These are phyloP conservation scores for Terrapene triunguis DNA, from an alignment of 2,113 vertebrate genomes.

Conservation along the genomic window DNA sequence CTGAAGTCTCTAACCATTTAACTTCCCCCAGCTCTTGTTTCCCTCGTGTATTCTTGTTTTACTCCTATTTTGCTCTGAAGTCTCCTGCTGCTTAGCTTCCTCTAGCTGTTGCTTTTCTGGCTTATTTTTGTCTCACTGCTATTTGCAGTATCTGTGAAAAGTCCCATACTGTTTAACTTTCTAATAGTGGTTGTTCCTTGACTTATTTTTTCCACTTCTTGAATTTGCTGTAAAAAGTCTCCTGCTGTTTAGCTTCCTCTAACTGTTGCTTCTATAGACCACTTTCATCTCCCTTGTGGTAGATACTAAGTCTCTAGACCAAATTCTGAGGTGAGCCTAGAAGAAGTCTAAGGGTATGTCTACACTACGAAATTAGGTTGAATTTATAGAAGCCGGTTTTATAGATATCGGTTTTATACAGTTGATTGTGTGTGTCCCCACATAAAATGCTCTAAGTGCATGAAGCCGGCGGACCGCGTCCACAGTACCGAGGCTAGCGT, in stretches of 20 bases:
- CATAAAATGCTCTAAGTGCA: too few relatives aligned
- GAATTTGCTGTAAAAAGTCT: slow-evolving; percentile 43
- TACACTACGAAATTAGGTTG: too few relatives aligned
- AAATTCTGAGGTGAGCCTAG: background rate
- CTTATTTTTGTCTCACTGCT: slow-evolving; percentile 38
- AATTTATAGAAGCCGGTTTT: too few relatives aligned
- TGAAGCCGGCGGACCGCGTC: too few relatives aligned
- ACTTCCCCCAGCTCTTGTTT: slow-evolving; percentile 33
- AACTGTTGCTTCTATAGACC: background rate
- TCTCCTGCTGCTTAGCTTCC: slow-evolving; percentile 53
- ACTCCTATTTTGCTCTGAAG: slow-evolving; percentile 36
- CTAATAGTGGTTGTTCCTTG: slow-evolving; percentile 23
- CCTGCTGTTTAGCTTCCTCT: slow-evolving; percentile 41
- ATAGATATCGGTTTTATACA: too few relatives aligned
- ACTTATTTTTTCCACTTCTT: slow-evolving; percentile 25
- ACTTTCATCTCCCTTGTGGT: slow-evolving; percentile 11
- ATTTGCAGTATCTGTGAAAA: slow-evolving; percentile 58
- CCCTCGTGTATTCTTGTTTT: slow-evolving; percentile 47
- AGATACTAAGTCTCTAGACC: background rate
- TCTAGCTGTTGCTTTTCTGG: slow-evolving; percentile 46
- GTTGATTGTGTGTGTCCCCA: too few relatives aligned
- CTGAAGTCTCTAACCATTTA: slow-evolving; percentile 41
- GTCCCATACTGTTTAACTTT: slow-evolving; percentile 61
- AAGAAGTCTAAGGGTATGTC: background rate
- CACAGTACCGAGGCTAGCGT: too few relatives aligned